Evolutionary conservation across 2,113 vertebrate genomes (phyloP).

Genomic region (Rhinopomastus cyanomelas): DNA sequence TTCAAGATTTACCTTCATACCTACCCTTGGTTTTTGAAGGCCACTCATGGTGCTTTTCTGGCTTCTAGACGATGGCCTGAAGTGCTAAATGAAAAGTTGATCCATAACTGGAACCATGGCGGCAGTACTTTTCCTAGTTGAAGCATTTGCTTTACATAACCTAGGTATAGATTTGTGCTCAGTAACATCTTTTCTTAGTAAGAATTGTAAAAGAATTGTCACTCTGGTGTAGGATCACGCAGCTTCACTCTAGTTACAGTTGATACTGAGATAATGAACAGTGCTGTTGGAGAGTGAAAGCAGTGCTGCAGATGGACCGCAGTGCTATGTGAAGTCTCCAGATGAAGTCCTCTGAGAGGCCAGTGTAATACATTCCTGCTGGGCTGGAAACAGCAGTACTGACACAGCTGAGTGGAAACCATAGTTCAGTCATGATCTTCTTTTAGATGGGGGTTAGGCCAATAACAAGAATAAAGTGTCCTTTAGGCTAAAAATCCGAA

Average conservation of each 20-base stretch:
- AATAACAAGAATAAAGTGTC: neutral
- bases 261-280: neutral
- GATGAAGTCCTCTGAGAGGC: neutral
- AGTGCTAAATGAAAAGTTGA: neutral
- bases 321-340: neutral
- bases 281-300: neutral
- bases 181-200: neutral
- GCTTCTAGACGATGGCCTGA: neutral
- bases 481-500: neutral
- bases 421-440: neutral
- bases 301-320: neutral
- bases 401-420: neutral
- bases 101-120: neutral
- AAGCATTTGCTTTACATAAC: neutral
- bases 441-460: neutral
- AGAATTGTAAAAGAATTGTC: neutral
- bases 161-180: neutral
- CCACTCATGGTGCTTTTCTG: neutral
- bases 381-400: neutral
- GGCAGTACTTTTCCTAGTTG: neutral
- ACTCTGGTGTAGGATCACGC: neutral
- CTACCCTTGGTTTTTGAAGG: neutral
- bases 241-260: neutral
- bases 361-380: neutral
- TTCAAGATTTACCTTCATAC: neutral